Percentiles rank a stretch among this genome's conserved stretches.
phyloP scores from a whole-genome alignment of 2,888 invertebrate species.

The Agelastica alni region DNA sequence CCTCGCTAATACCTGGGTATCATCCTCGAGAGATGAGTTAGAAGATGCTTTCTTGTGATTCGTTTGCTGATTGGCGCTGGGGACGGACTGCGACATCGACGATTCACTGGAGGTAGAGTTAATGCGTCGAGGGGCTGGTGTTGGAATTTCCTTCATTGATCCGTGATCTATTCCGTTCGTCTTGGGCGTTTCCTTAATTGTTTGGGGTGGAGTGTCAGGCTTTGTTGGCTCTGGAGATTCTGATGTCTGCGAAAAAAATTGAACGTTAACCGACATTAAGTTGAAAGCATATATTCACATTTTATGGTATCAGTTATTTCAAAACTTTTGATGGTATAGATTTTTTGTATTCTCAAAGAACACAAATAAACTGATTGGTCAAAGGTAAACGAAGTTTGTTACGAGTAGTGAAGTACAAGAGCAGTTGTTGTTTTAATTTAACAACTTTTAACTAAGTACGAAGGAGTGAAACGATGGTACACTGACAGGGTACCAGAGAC shows the following conservation, averaged over 20 bases:
- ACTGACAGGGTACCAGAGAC: no score
- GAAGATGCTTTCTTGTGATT: conserved; percentile 58
- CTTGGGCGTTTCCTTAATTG: conserved; percentile 47
- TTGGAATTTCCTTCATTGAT: conserved; percentile 48
- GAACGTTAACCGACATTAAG: no score
- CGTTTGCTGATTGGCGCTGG: conserved; percentile 42
- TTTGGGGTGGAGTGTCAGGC: conserved; percentile 37
- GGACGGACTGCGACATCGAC: conserved; percentile 7
- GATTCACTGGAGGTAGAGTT: conserved; percentile 34
- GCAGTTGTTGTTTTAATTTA: no score
- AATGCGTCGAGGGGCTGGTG: conserved; percentile 49
- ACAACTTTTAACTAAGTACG: no score
- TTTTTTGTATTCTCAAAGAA: no score
- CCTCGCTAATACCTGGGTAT: conserved; percentile 66
- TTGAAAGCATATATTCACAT: no score
- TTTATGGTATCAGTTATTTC: no score
- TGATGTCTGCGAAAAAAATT: conserved; percentile 30
- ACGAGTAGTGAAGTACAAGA: no score
- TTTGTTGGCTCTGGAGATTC: conserved; percentile 41
- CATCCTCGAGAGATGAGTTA: conserved; percentile 60
- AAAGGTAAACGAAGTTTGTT: no score
- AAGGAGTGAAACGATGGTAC: no score
- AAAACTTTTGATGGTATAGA: no score
- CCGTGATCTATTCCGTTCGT: conserved; percentile 50
- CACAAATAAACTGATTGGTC: no score